Evolutionary conservation across 2,888 invertebrate species (phyloP), one percentile per base, ranked within the genome.

Genomic region (Linyphia triangularis): DNA sequence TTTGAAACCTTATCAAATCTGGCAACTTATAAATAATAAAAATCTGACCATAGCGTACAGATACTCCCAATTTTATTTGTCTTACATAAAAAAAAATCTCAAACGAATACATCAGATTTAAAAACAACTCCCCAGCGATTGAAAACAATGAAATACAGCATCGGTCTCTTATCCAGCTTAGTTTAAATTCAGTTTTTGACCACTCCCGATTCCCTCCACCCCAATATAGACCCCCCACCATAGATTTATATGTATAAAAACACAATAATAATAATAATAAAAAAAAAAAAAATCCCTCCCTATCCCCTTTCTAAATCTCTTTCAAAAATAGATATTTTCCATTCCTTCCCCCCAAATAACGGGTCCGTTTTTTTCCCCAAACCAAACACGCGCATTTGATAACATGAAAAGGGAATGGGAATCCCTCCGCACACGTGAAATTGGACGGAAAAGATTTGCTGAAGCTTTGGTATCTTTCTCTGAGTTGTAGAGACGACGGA

Each of bases 81-180:
- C 63, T 77, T 77, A 63, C n/a, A n/a, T 61, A 63, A 77, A 70
- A 61, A 33, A 33, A 77, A 61, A 40, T 63, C 22, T 63, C n/a
- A n/a, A 16, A 51, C 51, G 37, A 37, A 61, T 79, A 65, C 28
- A 37, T 79, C 67, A 51, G 78, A 79, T 79, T 79, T 79, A 77
- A 77, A 79, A 79, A 79, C 78, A 79, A 79, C 67, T 37, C 65
- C 67, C 67, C 30, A n/a, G 28, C 63, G 43, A 67, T 81, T 59
- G 72, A 72, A 72, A 82, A 63, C 82, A 82, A 82, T 82, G 70
- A 72, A 82, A 82, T 82, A 82, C 82, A 63, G 82, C 59, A 72
- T 61, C 70, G 28, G 72, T 40, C 61, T 69, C n/a, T 37, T 40
- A 9, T 9, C 37, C 5, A 28, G 82, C 82, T 82, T 82, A 82